Evolutionary conservation across 2,113 vertebrate genomes (phyloP).

Genomic region (Danionella cerebrum): DNA sequence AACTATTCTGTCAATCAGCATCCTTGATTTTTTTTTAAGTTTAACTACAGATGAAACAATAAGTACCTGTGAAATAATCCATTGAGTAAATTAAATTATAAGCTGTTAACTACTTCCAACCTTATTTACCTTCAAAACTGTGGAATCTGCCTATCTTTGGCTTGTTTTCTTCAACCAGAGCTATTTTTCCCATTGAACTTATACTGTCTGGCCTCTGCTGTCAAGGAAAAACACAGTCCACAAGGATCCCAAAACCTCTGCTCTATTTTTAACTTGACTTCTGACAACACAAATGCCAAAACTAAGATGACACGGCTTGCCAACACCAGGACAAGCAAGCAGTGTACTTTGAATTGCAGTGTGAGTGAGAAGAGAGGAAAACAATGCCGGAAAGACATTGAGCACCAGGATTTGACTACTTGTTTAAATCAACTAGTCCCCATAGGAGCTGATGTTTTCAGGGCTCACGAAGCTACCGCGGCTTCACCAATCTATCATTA

Average conservation of each 20-base stretch:
- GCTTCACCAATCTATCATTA: neutral
- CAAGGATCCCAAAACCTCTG: neutral
- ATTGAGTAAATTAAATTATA: too few relatives aligned
- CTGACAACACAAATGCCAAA: neutral
- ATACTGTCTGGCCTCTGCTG: neutral
- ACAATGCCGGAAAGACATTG: neutral
- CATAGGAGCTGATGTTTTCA: neutral
- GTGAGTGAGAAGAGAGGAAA: neutral
- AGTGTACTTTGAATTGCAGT: neutral
- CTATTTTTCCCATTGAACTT: neutral
- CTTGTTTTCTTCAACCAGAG: neutral
- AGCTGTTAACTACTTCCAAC: too few relatives aligned
- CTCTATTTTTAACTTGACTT: conserved; percentile 6
- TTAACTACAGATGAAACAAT: too few relatives aligned
- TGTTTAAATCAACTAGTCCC: neutral
- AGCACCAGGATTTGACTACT: neutral
- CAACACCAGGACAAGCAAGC: neutral
- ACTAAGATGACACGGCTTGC: neutral
- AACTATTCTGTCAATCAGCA: too few relatives aligned
- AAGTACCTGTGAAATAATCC: too few relatives aligned
- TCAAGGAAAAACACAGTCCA: neutral
- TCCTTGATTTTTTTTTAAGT: too few relatives aligned
- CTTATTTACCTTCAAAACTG: neutral
- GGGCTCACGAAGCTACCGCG: neutral
- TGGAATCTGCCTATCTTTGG: too few relatives aligned